A percentile compares a stretch with the other conserved stretches of the same genome.
Evolutionary conservation across 2,888 invertebrate species (phyloP).

Genomic region (Folsomia manolachei): DNA sequence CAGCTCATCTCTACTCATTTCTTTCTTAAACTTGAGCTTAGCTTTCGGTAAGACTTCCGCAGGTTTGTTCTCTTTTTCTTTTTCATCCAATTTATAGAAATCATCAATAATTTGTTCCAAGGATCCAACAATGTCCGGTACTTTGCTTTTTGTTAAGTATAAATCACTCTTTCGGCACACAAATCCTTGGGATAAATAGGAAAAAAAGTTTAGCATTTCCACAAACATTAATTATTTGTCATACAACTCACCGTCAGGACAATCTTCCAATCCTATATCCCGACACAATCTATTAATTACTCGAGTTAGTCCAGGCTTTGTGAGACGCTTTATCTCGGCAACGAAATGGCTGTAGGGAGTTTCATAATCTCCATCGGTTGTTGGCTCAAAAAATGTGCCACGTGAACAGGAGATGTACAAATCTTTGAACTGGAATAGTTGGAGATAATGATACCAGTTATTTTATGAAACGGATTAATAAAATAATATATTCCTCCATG

Average conservation of each 20-base stretch:
- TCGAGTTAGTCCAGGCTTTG: neutral
- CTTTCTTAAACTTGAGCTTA: slow-evolving; percentile 4
- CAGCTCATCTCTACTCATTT: slow-evolving; percentile 10
- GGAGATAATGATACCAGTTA: no score
- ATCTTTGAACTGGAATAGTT: slow-evolving; percentile 21
- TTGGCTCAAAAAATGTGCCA: slow-evolving; percentile 9
- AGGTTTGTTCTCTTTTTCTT: slow-evolving; percentile 2
- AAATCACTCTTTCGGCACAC: neutral
- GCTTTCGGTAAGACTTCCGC: no score
- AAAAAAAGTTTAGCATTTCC: neutral
- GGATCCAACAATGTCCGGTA: neutral
- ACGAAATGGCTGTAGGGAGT: neutral
- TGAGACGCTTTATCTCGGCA: neutral
- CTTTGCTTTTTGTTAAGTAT: neutral
- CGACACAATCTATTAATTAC: neutral
- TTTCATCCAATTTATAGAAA: slow-evolving; percentile 11
- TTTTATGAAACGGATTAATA: no score
- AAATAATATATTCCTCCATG: neutral
- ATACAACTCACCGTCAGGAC: neutral
- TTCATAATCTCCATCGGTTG: neutral
- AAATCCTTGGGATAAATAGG: neutral
- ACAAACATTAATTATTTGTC: neutral
- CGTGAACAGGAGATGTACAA: slow-evolving; percentile 23
- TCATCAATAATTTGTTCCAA: slow-evolving; percentile 10
- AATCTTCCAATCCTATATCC: neutral